Evolutionary conservation across 2,113 vertebrate genomes (phyloP).

Genomic region (Dasyornis broadbenti): DNA sequence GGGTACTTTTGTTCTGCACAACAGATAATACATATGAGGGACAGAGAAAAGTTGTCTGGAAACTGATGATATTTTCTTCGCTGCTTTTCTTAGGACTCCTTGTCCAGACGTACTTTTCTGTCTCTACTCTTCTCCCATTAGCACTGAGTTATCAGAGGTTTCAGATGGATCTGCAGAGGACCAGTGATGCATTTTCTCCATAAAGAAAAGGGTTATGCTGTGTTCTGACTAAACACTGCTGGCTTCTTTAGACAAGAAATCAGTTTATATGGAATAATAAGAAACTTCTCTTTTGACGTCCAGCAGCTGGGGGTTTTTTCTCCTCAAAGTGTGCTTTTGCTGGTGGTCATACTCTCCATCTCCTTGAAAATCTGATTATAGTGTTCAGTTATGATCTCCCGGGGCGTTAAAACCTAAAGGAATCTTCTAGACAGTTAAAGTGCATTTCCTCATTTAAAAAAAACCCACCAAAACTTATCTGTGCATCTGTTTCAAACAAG

Average conservation of each 20-base stretch:
- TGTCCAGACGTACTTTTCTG: not conserved
- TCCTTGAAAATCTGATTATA: not conserved
- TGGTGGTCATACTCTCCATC: not conserved
- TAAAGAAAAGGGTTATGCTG: not conserved
- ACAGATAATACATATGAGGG: not conserved
- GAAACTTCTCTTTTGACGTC: not conserved
- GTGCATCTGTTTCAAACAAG: not conserved
- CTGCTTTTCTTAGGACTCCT: not conserved
- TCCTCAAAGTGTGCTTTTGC: not conserved
- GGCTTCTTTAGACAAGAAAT: not conserved
- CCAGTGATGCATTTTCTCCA: not conserved
- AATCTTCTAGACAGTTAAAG: not conserved
- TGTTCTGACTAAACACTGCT: not conserved
- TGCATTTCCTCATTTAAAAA: not conserved
- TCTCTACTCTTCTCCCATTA: not conserved
- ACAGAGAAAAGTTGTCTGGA: not conserved
- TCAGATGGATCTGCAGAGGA: not conserved
- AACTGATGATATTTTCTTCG: not conserved
- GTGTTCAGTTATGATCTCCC: not conserved
- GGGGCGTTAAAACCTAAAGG: not conserved
- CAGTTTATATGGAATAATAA: not conserved
- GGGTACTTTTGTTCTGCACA: not conserved
- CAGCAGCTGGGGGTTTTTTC: fast-evolving
- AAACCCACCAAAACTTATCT: not conserved
- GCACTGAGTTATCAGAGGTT: not conserved